Evolutionary conservation across 2,113 vertebrate species (phyloP).

Genomic region (Semnopithecus entellus): DNA sequence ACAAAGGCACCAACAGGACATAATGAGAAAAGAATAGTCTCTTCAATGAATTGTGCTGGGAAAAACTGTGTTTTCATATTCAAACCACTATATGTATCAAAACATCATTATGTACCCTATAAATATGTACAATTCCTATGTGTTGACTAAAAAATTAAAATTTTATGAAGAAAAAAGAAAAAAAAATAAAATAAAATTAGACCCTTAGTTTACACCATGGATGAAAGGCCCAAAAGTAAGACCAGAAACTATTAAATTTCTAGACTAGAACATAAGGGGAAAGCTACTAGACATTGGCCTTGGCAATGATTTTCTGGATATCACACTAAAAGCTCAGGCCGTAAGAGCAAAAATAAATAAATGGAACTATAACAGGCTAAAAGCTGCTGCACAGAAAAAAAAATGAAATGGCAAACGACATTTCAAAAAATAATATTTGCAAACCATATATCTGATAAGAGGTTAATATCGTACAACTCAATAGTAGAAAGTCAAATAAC

Average conservation of each 20-base stretch:
- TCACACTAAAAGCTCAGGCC: background rate
- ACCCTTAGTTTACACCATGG: background rate
- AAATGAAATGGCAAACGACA: background rate
- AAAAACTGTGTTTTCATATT: background rate
- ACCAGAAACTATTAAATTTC: background rate
- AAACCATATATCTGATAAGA: background rate
- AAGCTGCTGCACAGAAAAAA: background rate
- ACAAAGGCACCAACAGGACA: background rate
- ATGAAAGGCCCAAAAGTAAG: background rate
- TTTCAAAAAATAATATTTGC: background rate
- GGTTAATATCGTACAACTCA: background rate
- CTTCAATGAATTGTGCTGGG: background rate
- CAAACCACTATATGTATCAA: background rate
- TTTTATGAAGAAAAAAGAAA: no score
- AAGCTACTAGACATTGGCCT: background rate
- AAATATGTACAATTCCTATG: no score
- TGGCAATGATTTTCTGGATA: background rate
- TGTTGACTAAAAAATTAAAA: no score
- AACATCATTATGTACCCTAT: no score
- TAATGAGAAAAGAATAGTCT: background rate
- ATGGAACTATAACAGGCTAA: background rate
- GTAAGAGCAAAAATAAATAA: background rate
- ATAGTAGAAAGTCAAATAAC: background rate
- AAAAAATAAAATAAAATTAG: background rate
- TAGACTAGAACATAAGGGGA: background rate